Evolutionary conservation across 1,140 invertebrate genomes (phyloP).

Genomic region (Samia ricini): DNA sequence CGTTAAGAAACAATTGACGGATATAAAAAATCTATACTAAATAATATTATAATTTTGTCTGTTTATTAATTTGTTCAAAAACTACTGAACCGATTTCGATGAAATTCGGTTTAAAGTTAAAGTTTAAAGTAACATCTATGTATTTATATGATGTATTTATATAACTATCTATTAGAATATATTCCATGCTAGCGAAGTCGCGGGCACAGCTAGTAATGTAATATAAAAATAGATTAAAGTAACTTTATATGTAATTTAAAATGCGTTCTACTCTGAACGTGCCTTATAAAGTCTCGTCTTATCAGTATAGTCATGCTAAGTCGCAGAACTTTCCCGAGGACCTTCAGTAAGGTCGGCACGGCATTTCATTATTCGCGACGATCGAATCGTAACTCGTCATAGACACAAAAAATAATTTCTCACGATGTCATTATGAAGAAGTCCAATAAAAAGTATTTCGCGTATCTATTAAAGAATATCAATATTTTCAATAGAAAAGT

Average conservation of each 20-base stretch:
- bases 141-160: no score
- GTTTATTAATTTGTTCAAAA: no score
- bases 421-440: slow-evolving; percentile 22
- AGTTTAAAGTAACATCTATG: no score
- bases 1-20: no score
- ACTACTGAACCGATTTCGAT: no score
- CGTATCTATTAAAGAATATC: background rate
- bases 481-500: background rate
- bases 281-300: slow-evolving; percentile 21
- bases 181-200: no score
- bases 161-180: no score
- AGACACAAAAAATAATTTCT: slow-evolving; percentile 12
- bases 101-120: no score
- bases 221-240: background rate
- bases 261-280: slow-evolving; percentile 35
- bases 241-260: no score
- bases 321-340: slow-evolving; percentile 24
- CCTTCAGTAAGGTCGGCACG: slow-evolving; percentile 57
- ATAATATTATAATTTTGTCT: no score
- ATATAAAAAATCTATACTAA: no score
- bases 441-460: slow-evolving; percentile 51
- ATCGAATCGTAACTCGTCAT: slow-evolving; percentile 23
- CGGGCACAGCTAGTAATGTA: no score
- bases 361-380: slow-evolving; percentile 58
- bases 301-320: slow-evolving; percentile 17